phyloP scores from a whole-genome alignment of 2,113 vertebrate species.

The Festucalex cinctus region DNA sequence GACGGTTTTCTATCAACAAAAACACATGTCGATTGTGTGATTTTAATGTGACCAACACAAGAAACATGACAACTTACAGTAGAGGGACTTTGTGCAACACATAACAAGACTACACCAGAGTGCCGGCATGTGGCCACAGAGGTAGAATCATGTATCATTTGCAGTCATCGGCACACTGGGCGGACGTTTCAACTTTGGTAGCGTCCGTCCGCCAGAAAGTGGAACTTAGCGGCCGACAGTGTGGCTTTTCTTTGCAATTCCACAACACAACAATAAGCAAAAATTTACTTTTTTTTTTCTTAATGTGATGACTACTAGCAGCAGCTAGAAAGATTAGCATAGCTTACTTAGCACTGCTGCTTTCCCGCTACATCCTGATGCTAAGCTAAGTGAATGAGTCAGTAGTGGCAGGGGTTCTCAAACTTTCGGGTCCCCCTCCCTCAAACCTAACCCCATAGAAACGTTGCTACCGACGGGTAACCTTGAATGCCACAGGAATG shows the following conservation, averaged over 20 bases:
- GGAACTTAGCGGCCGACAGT: not conserved
- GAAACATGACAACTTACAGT: slow-evolving; percentile 1
- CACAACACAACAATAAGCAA: not conserved
- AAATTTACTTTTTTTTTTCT: not conserved
- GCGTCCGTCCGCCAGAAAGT: not conserved
- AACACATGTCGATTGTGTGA: not conserved
- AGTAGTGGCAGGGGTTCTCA: not conserved
- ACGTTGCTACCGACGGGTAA: not conserved
- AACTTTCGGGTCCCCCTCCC: not conserved
- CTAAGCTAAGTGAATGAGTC: not conserved
- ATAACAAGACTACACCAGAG: not conserved
- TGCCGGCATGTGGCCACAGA: not conserved
- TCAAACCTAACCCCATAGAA: not conserved
- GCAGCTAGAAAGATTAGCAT: not conserved
- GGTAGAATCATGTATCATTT: not conserved
- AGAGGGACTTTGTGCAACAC: not conserved
- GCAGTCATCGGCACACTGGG: not conserved
- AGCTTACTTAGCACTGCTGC: not conserved
- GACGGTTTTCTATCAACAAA: not conserved
- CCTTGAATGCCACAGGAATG: not conserved
- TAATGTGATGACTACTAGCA: not conserved
- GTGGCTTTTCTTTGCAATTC: not conserved
- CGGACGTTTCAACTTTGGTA: not conserved
- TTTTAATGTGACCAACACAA: not conserved
- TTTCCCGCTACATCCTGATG: not conserved